Conservation (phyloP, 2,888 invertebrate genomes). For the Tricholauxania praeusta region DNA sequence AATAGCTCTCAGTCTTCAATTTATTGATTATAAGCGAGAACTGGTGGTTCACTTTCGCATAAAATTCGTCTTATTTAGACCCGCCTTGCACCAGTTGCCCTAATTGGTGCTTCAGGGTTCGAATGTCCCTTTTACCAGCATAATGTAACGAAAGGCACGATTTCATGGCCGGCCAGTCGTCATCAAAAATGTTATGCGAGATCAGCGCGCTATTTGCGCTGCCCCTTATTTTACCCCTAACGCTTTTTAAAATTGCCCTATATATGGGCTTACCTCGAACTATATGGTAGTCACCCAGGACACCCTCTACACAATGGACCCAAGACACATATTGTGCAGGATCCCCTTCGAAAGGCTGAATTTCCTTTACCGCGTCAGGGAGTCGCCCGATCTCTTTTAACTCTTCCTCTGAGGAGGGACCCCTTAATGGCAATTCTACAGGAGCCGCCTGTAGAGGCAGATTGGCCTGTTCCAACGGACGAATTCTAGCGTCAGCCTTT, state of each 20-base stretch:
- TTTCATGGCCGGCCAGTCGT: conserved; percentile 43
- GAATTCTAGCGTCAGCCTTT: background rate
- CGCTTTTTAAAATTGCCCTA: background rate
- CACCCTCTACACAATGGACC: background rate
- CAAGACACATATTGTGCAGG: conserved; percentile 14
- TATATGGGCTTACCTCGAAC: background rate
- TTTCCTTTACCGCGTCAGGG: conserved; percentile 27
- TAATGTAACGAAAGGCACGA: conserved; percentile 45
- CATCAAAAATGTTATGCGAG: conserved; percentile 8
- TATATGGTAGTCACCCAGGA: background rate
- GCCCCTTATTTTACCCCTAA: background rate
- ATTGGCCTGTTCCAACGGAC: background rate
- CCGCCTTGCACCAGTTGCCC: conserved; percentile 40
- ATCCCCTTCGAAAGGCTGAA: conserved; percentile 24
- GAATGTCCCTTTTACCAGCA: conserved; percentile 46
- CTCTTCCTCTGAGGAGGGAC: conserved; percentile 13
- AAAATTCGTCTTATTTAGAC: conserved; percentile 43
- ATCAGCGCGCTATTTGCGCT: background rate
- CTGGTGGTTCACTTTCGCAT: conserved; percentile 43
- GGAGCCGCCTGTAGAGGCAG: background rate
- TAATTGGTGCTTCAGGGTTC: conserved; percentile 45
- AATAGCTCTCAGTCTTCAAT: background rate
- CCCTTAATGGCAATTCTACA: conserved; percentile 2
- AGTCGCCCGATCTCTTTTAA: conserved; percentile 24
- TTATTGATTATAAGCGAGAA: conserved; percentile 46